Evolutionary conservation across 2,888 invertebrate species (phyloP).

Genomic region (Cheilosia grossa): DNA sequence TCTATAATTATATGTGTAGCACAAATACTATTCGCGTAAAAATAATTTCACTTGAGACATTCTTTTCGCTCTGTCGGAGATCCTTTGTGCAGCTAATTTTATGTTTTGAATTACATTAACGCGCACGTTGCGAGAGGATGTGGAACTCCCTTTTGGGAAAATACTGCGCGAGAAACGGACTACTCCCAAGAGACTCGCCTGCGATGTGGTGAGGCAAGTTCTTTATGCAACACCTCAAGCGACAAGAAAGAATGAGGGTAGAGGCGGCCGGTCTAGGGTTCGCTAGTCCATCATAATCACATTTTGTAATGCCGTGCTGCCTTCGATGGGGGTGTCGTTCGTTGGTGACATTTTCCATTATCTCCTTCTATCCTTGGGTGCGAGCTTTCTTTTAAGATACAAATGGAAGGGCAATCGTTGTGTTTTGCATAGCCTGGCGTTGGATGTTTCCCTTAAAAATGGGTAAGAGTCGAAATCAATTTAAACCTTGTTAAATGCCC

Average conservation of each 20-base stretch:
- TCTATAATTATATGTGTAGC: background rate
- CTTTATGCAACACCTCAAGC: constrained; percentile 69
- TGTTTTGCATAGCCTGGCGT: constrained; percentile 32
- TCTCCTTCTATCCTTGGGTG: constrained; percentile 38
- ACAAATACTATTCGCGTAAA: constrained; percentile 43
- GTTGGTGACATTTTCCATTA: constrained; percentile 71
- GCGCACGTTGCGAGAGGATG: background rate
- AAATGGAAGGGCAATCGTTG: constrained; percentile 26
- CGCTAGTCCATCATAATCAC: constrained; percentile 73
- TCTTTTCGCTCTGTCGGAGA: constrained; percentile 51
- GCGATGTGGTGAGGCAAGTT: constrained; percentile 31
- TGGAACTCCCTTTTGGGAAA: constrained; percentile 18
- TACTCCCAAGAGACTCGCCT: constrained; percentile 42
- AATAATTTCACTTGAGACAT: constrained; percentile 68
- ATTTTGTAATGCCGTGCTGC: constrained; percentile 63
- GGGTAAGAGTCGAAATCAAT: constrained; percentile 51
- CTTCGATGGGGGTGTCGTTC: constrained; percentile 35
- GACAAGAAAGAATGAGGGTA: constrained; percentile 60
- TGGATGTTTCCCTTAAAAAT: constrained; percentile 30
- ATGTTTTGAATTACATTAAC: constrained; percentile 66
- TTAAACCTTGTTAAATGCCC: constrained; percentile 58
- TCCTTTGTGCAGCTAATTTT: constrained; percentile 66
- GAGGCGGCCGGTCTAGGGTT: constrained; percentile 50
- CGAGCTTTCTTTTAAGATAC: constrained; percentile 3
- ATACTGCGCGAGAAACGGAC: background rate